phyloP scores from a whole-genome alignment of 2,113 vertebrate species.

The Gorsachius goisagi region DNA sequence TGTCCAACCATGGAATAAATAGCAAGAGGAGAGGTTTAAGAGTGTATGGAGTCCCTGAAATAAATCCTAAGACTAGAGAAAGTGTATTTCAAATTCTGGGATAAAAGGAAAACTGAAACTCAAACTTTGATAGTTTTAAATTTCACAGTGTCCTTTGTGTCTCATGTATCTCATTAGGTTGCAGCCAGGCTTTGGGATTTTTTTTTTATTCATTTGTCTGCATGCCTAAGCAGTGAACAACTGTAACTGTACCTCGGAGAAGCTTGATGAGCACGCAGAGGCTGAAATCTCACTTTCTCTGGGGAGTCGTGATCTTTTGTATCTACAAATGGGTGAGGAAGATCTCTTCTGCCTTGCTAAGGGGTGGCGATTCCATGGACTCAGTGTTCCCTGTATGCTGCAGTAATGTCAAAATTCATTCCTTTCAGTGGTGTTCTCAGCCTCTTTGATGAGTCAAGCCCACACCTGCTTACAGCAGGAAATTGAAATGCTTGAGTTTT shows the following conservation, averaged over 20 bases:
- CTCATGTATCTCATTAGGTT: background rate
- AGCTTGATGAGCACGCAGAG: background rate
- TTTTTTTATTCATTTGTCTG: background rate
- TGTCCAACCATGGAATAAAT: background rate
- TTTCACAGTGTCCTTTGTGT: background rate
- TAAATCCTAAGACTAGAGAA: background rate
- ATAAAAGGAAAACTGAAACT: background rate
- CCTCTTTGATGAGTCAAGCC: background rate
- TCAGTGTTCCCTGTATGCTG: background rate
- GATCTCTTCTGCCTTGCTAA: background rate
- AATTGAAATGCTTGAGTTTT: background rate
- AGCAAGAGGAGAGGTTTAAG: background rate
- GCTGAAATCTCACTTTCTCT: background rate
- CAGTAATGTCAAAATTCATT: background rate
- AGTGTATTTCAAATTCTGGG: background rate
- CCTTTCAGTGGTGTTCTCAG: background rate
- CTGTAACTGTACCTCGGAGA: background rate
- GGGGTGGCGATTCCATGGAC: background rate
- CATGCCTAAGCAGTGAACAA: background rate
- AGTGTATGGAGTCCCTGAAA: background rate
- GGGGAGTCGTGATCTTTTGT: background rate
- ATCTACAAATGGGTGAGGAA: background rate
- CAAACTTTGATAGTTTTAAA: background rate
- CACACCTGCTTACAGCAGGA: slow-evolving; percentile 17
- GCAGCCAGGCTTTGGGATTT: background rate